phyloP scores from a whole-genome alignment of 2,888 invertebrate species.

The Cryptocheilus praepositus region DNA sequence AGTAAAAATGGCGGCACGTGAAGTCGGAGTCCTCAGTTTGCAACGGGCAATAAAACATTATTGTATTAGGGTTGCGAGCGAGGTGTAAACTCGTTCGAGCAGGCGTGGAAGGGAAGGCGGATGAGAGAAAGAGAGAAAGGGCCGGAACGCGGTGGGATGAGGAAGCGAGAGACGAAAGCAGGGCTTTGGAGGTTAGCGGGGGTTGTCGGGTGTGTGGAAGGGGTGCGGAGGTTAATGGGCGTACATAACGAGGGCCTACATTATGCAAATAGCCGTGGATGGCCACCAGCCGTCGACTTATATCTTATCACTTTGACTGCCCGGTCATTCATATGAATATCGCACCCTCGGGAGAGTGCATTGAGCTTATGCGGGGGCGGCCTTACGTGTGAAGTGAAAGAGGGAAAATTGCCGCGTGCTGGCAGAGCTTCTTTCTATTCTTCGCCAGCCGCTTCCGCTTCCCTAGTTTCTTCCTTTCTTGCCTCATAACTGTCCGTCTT shows the following conservation, averaged over 20 bases:
- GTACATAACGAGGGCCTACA: constrained; percentile 69
- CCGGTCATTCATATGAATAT: constrained; percentile 58
- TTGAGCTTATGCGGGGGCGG: not conserved
- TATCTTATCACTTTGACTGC: constrained; percentile 65
- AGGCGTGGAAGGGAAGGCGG: constrained; percentile 34
- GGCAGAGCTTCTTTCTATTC: no score
- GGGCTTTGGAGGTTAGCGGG: constrained; percentile 33
- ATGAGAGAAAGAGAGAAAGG: constrained; percentile 14
- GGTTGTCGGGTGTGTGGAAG: constrained; percentile 31
- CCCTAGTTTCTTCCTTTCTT: no score
- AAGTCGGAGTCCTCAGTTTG: constrained; percentile 16
- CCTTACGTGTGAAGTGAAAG: not conserved
- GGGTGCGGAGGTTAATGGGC: constrained; percentile 65
- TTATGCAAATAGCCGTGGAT: constrained; percentile 70
- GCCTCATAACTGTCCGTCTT: no score
- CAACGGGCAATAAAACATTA: constrained; percentile 57
- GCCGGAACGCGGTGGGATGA: constrained; percentile 12
- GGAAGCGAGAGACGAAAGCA: constrained; percentile 19
- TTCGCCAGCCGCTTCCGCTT: no score
- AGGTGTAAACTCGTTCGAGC: constrained; percentile 52
- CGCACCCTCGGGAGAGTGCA: constrained; percentile 43
- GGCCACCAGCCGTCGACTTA: constrained; percentile 62
- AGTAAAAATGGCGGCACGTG: constrained; percentile 32
- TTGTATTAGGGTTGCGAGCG: constrained; percentile 44
- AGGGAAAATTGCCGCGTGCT: not conserved